Evolutionary conservation across 2,113 vertebrate species (phyloP).

Genomic region (Brienomyrus brachyistius): DNA sequence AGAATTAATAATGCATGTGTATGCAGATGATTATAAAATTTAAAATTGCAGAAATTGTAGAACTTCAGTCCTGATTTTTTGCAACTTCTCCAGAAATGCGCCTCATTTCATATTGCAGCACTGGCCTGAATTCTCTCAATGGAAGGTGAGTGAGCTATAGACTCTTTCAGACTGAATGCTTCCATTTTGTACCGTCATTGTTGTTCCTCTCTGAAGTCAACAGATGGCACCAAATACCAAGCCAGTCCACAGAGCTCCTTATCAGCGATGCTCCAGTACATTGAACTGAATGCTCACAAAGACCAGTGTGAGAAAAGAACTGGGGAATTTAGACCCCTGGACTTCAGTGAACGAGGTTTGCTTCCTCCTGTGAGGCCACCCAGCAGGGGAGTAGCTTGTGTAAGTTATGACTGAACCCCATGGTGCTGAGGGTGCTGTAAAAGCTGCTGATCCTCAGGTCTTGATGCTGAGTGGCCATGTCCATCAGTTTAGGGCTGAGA

Average conservation of each 20-base stretch:
- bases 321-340: neutral
- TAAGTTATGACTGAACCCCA: neutral
- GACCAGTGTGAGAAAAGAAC: neutral
- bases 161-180: neutral
- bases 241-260: neutral
- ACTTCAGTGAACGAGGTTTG: neutral
- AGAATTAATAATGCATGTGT: too few species aligned
- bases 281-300: neutral
- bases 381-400: neutral
- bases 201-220: neutral
- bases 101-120: neutral
- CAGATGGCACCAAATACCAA: conserved; percentile 1
- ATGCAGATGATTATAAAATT: neutral
- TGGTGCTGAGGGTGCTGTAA: neutral
- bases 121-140: neutral
- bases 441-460: neutral
- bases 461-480: neutral
- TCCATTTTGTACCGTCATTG: neutral
- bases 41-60: neutral
- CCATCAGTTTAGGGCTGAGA: neutral
- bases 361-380: neutral
- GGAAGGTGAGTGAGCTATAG: neutral
- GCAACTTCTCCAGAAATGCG: neutral
- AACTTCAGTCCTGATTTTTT: neutral
- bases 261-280: neutral